These are phyloP conservation scores for Argyresthia albistria DNA, from an alignment of 2,888 invertebrate species.

Conservation along the genomic window DNA sequence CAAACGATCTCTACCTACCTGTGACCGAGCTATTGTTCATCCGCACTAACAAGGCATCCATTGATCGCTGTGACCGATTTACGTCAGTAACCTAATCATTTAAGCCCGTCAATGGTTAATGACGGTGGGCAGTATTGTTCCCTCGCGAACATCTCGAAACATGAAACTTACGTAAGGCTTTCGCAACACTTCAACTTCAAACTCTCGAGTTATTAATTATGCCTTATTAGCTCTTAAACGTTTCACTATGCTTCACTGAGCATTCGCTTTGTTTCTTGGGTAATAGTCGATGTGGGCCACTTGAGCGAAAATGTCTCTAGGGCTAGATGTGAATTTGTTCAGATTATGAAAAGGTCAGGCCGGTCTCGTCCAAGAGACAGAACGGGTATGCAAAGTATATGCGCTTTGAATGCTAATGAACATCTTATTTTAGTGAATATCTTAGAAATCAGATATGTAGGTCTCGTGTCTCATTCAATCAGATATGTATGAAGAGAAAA, in stretches of 20 bases:
- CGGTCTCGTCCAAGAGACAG: background rate
- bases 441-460: background rate
- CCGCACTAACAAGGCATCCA: slow-evolving; percentile 30
- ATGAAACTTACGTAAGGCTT: slow-evolving; percentile 18
- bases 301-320: background rate
- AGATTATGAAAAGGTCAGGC: background rate
- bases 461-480: background rate
- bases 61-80: slow-evolving; percentile 42
- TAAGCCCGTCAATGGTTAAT: slow-evolving; percentile 32
- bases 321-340: background rate
- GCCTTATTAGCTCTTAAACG: slow-evolving; percentile 31
- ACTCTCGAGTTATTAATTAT: slow-evolving; percentile 56
- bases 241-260: slow-evolving; percentile 3
- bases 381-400: background rate
- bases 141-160: slow-evolving; percentile 11
- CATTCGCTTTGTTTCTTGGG: background rate
- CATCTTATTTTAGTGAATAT: background rate
- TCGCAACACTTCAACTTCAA: slow-evolving; percentile 28
- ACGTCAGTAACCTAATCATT: slow-evolving; percentile 53
- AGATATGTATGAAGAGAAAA: background rate
- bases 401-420: background rate
- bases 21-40: slow-evolving; percentile 14
- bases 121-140: slow-evolving; percentile 27
- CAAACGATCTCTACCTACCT: slow-evolving; percentile 8
- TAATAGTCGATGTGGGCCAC: background rate